Evolutionary conservation across 2,888 invertebrate genomes (phyloP), one percentile per base, ranked within the genome.

Genomic region (Apotomis betuletana): DNA sequence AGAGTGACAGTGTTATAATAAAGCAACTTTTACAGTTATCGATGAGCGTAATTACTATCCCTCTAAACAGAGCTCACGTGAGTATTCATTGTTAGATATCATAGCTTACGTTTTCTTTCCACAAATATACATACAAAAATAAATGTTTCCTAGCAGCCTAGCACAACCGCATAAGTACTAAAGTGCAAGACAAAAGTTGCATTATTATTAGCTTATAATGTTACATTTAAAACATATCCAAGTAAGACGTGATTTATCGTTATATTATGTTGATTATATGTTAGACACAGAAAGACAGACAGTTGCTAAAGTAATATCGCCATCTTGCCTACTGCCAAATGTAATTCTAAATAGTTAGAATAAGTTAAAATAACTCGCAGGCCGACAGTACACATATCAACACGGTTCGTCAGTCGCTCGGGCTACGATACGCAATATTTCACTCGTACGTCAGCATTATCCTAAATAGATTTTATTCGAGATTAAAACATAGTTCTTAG

Each of bases 191-290:
- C 52, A 71, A 73, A 70, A 69, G 64, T 76, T 71, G 67, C 71
- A 74, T 75, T 72, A 62, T 76, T 76, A 75, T 81, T 87, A 89
- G 86, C 83, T 84, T 83, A 77, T 83, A 84, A 84, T 81, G 74
- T 87, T 85, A 85, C 83, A 82, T 82, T 85, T 82, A 80, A 86
- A 85, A 91, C 91, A 91, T 91, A 91, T 91, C 91, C 86, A 85
- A 72, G 78, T 87, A 87, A 86, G 82, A 85, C 80, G 82, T 86
- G 86, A 89, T 85, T 87, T 86, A 86, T 83, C 81, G 79, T 74
- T 79, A 78, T 79, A 83, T 73, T 71, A 5, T 71, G 67, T 71
- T 79, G 80, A 84, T 84, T 80, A 80, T 83, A 80, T 73, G 74
- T 74, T 82, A 80, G 77, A 76, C 77, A 27, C 27, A 27, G 77